phyloP scores from a whole-genome alignment of 2,888 invertebrate genomes.

The Chrysolina haemoptera region DNA sequence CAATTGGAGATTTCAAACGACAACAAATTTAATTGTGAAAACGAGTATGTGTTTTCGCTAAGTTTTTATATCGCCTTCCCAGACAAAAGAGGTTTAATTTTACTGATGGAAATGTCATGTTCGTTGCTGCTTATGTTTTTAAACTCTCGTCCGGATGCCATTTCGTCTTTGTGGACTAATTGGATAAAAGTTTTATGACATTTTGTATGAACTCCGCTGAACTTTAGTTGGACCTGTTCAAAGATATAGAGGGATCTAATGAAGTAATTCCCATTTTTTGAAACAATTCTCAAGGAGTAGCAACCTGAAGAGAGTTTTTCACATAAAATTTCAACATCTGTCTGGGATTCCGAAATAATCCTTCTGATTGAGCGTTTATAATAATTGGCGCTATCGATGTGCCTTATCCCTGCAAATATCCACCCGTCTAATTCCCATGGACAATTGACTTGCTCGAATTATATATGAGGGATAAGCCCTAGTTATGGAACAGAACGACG shows the following conservation, averaged over 20 bases:
- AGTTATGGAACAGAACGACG: constrained; percentile 61
- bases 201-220: constrained; percentile 34
- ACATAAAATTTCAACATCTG: neutral
- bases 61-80: constrained; percentile 48
- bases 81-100: constrained; percentile 52
- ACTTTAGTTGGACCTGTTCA: neutral
- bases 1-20: constrained; percentile 52
- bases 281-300: too few species aligned
- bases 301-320: too few species aligned
- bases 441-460: constrained; percentile 64
- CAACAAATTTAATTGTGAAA: constrained; percentile 54
- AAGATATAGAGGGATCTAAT: too few species aligned
- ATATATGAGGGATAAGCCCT: constrained; percentile 62
- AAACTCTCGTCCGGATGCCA: constrained; percentile 41
- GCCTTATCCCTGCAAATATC: constrained; percentile 27
- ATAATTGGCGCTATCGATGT: neutral
- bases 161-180: constrained; percentile 43
- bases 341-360: neutral
- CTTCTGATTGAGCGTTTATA: neutral
- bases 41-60: constrained; percentile 50
- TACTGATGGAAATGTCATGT: constrained; percentile 54
- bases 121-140: constrained; percentile 48
- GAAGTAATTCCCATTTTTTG: too few species aligned
- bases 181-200: constrained; percentile 48
- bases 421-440: constrained; percentile 60